These are phyloP conservation scores for Drosophila equinoxialis DNA, from an alignment of 1,140 invertebrate species.

Conservation along the genomic window DNA sequence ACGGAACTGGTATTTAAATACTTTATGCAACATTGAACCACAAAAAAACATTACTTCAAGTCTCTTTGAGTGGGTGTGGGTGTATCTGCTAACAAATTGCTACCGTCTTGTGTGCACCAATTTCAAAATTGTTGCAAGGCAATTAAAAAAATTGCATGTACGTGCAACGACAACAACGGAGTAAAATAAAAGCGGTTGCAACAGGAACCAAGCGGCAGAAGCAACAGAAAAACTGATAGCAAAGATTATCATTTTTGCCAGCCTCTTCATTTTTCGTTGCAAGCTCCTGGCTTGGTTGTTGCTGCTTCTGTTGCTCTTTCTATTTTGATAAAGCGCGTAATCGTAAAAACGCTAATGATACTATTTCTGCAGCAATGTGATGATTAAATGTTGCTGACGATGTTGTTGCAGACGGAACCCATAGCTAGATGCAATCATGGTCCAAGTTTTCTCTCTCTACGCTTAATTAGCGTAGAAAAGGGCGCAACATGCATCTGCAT, in stretches of 20 bases:
- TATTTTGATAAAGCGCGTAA: slow-evolving; percentile 77
- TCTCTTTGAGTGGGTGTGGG: slow-evolving; percentile 32
- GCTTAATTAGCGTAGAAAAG: slow-evolving; percentile 79
- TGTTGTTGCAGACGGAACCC: slow-evolving; percentile 20
- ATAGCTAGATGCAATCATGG: slow-evolving; percentile 18
- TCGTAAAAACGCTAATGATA: slow-evolving; percentile 78
- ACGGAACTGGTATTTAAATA: slow-evolving; percentile 12
- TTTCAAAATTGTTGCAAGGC: slow-evolving; percentile 60
- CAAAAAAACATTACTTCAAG: slow-evolving; percentile 14
- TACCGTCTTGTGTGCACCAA: slow-evolving; percentile 34
- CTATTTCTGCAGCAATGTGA: slow-evolving; percentile 70
- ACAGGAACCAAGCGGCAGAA: slow-evolving; percentile 22
- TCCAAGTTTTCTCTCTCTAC: slow-evolving; percentile 11
- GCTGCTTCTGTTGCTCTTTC: slow-evolving; percentile 30
- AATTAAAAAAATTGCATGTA: slow-evolving; percentile 77
- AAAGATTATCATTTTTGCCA: slow-evolving; percentile 67
- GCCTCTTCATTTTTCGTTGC: slow-evolving; percentile 52
- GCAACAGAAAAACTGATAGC: slow-evolving; percentile 22
- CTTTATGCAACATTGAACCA: slow-evolving; percentile 36
- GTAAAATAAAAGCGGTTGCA: slow-evolving; percentile 40
- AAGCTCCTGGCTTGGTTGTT: slow-evolving; percentile 20
- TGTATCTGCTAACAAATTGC: slow-evolving; percentile 9
- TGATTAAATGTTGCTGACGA: slow-evolving; percentile 70
- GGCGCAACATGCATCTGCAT: slow-evolving; percentile 60
- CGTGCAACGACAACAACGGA: slow-evolving; percentile 44